Conservation (phyloP, 2,888 invertebrate genomes). For the Margaritifera margaritifera region DNA sequence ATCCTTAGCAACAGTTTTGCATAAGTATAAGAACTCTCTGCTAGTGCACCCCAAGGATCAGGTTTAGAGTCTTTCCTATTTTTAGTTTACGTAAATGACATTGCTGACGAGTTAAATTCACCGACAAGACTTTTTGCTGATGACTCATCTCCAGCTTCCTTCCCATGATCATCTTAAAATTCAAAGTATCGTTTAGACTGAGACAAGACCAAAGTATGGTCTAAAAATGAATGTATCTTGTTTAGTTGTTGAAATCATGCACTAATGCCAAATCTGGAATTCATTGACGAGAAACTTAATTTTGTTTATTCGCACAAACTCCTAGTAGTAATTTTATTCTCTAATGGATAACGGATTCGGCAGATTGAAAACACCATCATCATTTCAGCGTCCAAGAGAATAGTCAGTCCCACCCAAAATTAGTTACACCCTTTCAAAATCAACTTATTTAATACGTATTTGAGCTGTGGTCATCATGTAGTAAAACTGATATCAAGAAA, state of each 20-base stretch:
- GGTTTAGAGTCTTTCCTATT: constrained; percentile 17
- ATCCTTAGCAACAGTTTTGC: constrained; percentile 5
- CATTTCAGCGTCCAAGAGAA: constrained; percentile 9
- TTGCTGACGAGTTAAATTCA: constrained; percentile 4
- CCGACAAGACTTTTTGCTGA: constrained; percentile 11
- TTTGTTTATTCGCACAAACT: constrained; percentile 14
- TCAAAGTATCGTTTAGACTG: constrained; percentile 11
- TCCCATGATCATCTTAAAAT: constrained; percentile 5
- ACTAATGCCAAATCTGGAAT: constrained; percentile 1
- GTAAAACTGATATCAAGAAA: no score
- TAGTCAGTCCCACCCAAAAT: constrained; percentile 9
- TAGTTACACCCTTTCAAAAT: constrained; percentile 8
- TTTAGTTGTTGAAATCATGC: not conserved
- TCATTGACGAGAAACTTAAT: constrained; percentile 2
- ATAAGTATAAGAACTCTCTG: not conserved
- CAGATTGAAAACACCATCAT: constrained; percentile 9
- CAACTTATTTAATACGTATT: constrained; percentile 12
- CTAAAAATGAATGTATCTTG: constrained; percentile 10
- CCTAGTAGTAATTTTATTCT: constrained; percentile 15
- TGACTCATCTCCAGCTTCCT: constrained; percentile 6
- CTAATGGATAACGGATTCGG: constrained; percentile 7
- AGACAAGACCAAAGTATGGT: not conserved
- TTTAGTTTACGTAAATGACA: constrained; percentile 20
- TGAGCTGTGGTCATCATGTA: not conserved
- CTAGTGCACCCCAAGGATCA: constrained; percentile 16